Base-by-base conservation (phyloP, 2,888 invertebrate genomes). In the Teleogryllus oceanicus region DNA sequence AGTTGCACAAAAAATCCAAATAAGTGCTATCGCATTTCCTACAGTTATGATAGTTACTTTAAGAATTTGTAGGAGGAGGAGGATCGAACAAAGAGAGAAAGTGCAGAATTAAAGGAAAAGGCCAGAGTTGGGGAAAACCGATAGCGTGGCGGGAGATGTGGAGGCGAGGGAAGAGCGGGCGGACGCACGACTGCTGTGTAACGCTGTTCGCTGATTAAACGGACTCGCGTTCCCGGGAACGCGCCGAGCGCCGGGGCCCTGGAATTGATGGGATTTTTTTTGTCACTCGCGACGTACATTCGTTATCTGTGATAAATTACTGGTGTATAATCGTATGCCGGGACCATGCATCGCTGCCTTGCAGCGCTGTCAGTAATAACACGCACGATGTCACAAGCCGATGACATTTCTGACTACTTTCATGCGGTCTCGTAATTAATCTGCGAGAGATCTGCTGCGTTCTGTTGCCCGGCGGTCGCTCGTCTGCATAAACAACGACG, bases 281-380 rank as follows among this genome's bases (percentile, higher is more conserved):
- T 62, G 62, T 62, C n/a, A 62, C 16, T 62, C 16, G 13, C 62
- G 13, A 62, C 16, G n/a, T 62, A 0, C 62, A 62, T 62, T 62
- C 62, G 62, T 62, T 62, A 62, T 62, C 62, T 62, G 62, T 62
- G 62, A 62, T 62, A 62, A 62, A 62, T 62, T 62, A 62, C 62
- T 18, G 62, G 62, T 13, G 13, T 62, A 62, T 62, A 62, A 62
- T 62, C 62, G 62, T 62, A 62, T 62, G 62, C 62, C n/a, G 62
- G 16, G 62, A 16, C 62, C 62, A 62, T 62, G 8, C 62, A 62
- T 62, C 62, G 16, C n/a, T 62, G 62, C n/a, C 62, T 62, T 62
- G 62, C 62, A 1, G 16, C 16, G 62, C 62, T n/a, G 16, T 62
- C 16, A 62, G 16, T 62, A 62, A 62, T 62, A 62, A 18, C n/a